A percentile compares a stretch with the other conserved stretches of the same genome.
These are phyloP conservation scores for Apostichopus leukothele DNA, from an alignment of 53 echinoderm and acorn worm genomes.

Conservation along the genomic window DNA sequence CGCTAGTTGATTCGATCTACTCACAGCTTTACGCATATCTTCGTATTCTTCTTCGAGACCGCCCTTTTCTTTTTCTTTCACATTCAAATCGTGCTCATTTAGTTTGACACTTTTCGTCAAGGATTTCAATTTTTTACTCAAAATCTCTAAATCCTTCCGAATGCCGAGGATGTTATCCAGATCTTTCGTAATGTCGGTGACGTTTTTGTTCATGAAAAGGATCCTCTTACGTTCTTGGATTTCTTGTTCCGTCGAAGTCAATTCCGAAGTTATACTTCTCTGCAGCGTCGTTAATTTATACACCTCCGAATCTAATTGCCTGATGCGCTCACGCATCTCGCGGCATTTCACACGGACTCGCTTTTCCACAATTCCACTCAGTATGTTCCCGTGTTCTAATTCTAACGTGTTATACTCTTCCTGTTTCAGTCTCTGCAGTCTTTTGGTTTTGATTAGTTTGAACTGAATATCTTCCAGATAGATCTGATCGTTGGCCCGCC, in stretches of 20 bases:
- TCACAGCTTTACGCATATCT: constrained; percentile 66
- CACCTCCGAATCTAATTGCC: constrained; percentile 74
- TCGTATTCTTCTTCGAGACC: constrained; percentile 70
- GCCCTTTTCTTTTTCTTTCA: constrained; percentile 67
- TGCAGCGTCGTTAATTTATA: constrained; percentile 54
- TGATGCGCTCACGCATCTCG: constrained; percentile 74
- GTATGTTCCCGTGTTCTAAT: constrained; percentile 73
- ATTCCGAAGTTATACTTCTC: constrained; percentile 64
- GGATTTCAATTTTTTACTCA: constrained; percentile 81
- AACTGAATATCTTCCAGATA: constrained; percentile 93
- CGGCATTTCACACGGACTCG: constrained; percentile 80
- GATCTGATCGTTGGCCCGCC: constrained; percentile 92
- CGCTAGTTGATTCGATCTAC: constrained; percentile 85
- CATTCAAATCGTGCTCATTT: constrained; percentile 65
- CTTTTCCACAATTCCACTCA: constrained; percentile 81
- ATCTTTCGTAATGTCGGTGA: constrained; percentile 74
- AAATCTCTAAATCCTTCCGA: constrained; percentile 80
- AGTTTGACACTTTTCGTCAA: constrained; percentile 76
- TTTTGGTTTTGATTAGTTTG: constrained; percentile 78
- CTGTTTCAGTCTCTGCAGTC: constrained; percentile 79
- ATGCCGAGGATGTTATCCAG: constrained; percentile 77
- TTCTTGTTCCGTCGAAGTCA: constrained; percentile 69
- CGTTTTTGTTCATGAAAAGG: constrained; percentile 66
- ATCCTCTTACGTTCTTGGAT: constrained; percentile 74
- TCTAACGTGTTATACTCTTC: constrained; percentile 90